Base-by-base conservation (phyloP, 1,140 invertebrate genomes). In the Melitaea cinxia region DNA sequence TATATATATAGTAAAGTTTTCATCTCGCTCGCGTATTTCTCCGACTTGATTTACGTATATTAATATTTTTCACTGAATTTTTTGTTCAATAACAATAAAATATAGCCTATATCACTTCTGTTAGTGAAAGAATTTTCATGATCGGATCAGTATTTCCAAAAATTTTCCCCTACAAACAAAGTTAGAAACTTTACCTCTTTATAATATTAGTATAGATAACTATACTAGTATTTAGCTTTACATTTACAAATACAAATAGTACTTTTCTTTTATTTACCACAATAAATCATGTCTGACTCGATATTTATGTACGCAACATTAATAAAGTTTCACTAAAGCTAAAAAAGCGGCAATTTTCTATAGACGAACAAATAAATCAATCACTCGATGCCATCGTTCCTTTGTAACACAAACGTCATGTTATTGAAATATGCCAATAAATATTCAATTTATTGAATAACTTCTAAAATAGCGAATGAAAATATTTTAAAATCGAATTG, bases 271-370 rank as follows among this genome's bases (percentile, higher is more conserved):
- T 42, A 42, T 42, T 19, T 42, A 9, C 14, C 14, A 17, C 6
- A 26, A 15, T 52, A 52, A 52, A 52, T 52, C 49, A 52, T 15
- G 10, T 30, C 5, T 30, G 21, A 15, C n/a, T 28, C 15, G 5
- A 54, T 54, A 35, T 54, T 35, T 54, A 54, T 54, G 15, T 54
- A 54, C 28, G 24, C 19, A 30, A 52, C 15, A 30, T 26, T 42
- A 54, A 54, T 54, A 54, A 54, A 54, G 26, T 33, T 54, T 35
- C 7, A 33, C 14, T 24, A 42, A 26, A 57, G 37, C 42, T 26
- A 50, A 50, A 59, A 59, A 59, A 59, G 37, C 37, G 37, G 15
- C 42, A 50, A 49, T 35, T 49, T 59, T 59, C 45, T 14, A 50
- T 49, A 33, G 39, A 55, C 12, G 19, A 49, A 49, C 26, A 49